These are phyloP conservation scores for Acipenser ruthenus DNA, from an alignment of 2,797 vertebrate genomes.

Conservation along the genomic window DNA sequence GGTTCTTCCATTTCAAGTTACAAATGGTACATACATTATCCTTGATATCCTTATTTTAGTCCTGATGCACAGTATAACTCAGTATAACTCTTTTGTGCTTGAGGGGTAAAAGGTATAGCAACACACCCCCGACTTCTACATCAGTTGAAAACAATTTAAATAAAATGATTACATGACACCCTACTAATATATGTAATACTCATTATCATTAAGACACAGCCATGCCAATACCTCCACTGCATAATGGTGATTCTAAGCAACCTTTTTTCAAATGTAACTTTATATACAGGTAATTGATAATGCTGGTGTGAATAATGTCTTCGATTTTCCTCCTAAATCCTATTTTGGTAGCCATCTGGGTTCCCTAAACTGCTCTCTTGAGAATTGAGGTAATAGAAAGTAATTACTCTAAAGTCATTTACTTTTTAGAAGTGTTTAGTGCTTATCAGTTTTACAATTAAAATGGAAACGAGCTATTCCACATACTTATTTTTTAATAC, in stretches of 20 bases:
- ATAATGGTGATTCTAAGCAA: conserved; percentile 57
- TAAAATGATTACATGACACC: conserved; percentile 10
- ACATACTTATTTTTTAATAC: conserved; percentile 51
- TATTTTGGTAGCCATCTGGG: conserved; percentile 99
- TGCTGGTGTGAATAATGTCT: conserved; percentile 98
- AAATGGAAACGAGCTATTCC: conserved; percentile 74
- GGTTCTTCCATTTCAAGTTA: conserved; percentile 6
- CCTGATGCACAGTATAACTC: conserved; percentile 3
- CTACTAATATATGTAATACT: conserved; percentile 15
- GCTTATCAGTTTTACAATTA: conserved; percentile 95
- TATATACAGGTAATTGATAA: conserved; percentile 99
- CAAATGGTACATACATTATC: conserved; percentile 11
- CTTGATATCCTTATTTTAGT: conserved; percentile 2
- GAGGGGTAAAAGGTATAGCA: neutral
- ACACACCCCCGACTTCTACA: neutral
- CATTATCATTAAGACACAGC: conserved; percentile 27
- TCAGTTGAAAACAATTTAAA: conserved; percentile 4
- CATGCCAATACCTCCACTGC: conserved; percentile 31
- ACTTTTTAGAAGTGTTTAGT: conserved; percentile 98
- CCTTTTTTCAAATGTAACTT: conserved; percentile 75
- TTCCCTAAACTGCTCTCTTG: conserved; percentile 91
- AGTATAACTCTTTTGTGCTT: neutral
- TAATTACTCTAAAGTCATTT: conserved; percentile 99
- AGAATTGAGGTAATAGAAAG: conserved; percentile 95
- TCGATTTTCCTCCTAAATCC: conserved; percentile 98